Evolutionary conservation across 2,797 vertebrate species (phyloP), one percentile per base, ranked within the genome.

Genomic region (Myripristis jacobus): DNA sequence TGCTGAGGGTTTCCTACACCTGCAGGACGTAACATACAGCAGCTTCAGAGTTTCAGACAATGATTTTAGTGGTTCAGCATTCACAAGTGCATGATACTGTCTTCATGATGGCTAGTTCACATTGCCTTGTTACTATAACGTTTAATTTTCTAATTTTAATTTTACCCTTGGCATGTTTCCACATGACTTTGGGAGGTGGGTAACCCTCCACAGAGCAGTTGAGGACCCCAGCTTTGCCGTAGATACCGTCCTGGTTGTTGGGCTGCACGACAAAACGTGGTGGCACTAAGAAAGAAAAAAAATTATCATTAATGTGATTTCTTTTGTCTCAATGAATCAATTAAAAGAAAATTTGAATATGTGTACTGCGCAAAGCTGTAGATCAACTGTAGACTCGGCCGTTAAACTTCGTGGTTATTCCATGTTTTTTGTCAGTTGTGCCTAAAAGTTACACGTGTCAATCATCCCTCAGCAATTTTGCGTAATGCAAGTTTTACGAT

Each of bases 171-270:
- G 97, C 97, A 0, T 99, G 97, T 52, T 99, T 99, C 98, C 98
- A 99, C 95, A 99, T 96, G 87, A 99, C 97, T 87, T 98, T 98
- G 0, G 98, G 98, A 27, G 98, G 97, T 0, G 98, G 98, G 73
- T 99, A 99, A 54, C 98, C 98, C 0, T 99, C 97, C 15, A 99
- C 98, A 0, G 98, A 99, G 77, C 98, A 99, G 88, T 99, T 99
- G 21, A 99, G 92, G 88, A 99, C 96, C 2, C 97, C 98, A 0
- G 97, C 96, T 86, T 98, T 99, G 41, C 98, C 97, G 0, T 99
- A 99, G 87, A 99, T 99, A 69, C 98, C 98, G 10, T 99, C 97
- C 86, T 99, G 98, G 87, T 99, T 99, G 92, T 99, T 98, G 80
- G 98, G 98, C 69, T 99, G 98, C 48, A 99, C 98, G 88, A 98